Evolutionary conservation across 2,113 vertebrate species (phyloP).

Genomic region (Apteryx owenii): DNA sequence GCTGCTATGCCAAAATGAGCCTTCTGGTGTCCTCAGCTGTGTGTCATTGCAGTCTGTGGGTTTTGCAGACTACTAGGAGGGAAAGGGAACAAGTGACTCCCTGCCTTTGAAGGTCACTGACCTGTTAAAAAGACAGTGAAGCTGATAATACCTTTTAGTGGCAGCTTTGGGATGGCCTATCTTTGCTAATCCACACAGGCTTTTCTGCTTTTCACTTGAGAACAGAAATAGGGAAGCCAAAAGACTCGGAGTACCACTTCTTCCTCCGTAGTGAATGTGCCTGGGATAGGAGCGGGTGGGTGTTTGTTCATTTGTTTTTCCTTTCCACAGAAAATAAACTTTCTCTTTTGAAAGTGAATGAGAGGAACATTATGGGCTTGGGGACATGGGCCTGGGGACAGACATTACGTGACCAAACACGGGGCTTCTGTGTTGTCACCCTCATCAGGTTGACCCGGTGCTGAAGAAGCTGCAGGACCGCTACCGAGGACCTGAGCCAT

Average conservation of each 20-base stretch:
- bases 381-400: neutral
- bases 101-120: neutral
- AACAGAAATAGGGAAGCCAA: neutral
- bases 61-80: neutral
- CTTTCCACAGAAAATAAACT: neutral
- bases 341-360: neutral
- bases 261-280: neutral
- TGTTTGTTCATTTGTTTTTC: neutral
- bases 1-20: neutral
- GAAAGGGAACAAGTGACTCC: neutral
- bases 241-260: neutral
- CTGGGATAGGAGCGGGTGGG: neutral
- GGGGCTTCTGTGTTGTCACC: neutral
- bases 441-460: constrained; percentile 83
- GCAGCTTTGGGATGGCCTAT: neutral
- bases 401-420: neutral
- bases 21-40: neutral
- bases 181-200: neutral
- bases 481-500: constrained; percentile 94
- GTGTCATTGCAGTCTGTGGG: neutral
- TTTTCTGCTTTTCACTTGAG: neutral
- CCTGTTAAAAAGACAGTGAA: neutral
- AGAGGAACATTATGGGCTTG: neutral
- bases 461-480: constrained; percentile 82
- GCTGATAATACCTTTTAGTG: neutral